Evolutionary conservation across 2,113 vertebrate species (phyloP).

Genomic region (Cyphomyrus discorhynchus): DNA sequence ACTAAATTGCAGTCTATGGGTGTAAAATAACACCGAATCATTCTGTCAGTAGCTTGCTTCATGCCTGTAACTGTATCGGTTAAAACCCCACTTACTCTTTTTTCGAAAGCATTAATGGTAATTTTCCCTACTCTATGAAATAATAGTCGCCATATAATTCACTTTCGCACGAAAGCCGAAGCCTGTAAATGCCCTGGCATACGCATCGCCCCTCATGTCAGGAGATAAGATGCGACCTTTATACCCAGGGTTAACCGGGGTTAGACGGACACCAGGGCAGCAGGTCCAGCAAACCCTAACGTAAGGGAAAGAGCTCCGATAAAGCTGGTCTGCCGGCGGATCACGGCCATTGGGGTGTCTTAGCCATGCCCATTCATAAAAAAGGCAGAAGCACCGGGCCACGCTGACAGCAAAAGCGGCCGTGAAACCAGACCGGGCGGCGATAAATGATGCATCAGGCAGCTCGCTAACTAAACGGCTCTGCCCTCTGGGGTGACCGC

Average conservation of each 20-base stretch:
- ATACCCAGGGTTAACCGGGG: neutral
- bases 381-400: neutral
- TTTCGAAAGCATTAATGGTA: neutral
- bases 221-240: neutral
- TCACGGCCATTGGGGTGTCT: neutral
- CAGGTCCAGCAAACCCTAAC: neutral
- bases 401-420: neutral
- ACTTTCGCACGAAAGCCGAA: neutral
- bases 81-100: neutral
- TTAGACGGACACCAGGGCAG: neutral
- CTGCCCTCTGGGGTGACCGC: neutral
- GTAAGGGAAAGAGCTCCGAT: neutral
- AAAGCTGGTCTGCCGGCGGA: neutral
- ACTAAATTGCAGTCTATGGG: neutral
- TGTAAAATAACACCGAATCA: neutral
- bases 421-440: neutral
- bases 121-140: neutral
- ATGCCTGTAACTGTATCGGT: neutral
- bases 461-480: neutral
- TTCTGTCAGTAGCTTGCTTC: neutral
- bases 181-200: neutral
- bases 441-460: conserved; percentile 2
- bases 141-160: neutral
- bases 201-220: neutral
- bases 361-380: conserved; percentile 8